Percentiles rank a stretch among this genome's conserved stretches.
Conservation (phyloP, 2,888 invertebrate species). For the Mylabris sibirica region DNA sequence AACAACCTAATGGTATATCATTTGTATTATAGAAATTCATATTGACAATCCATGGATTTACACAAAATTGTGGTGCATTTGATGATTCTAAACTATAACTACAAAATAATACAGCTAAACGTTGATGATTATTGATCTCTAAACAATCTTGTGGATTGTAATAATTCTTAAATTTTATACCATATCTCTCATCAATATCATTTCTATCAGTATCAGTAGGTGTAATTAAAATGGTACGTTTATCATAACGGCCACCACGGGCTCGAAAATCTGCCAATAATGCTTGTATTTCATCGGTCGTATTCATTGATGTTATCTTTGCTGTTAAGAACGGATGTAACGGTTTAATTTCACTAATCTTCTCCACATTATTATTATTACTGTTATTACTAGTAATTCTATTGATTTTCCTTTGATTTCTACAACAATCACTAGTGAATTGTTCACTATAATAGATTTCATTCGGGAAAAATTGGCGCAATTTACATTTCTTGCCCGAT, state of each 20-base stretch:
- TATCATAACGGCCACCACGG: conserved; percentile 74
- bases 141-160: conserved; percentile 69
- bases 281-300: conserved; percentile 73
- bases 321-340: conserved; percentile 77
- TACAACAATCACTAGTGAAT: conserved; percentile 54
- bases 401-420: conserved; percentile 30
- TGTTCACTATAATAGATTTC: conserved; percentile 77
- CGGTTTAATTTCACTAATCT: conserved; percentile 63
- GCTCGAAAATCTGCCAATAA: conserved; percentile 87
- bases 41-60: conserved; percentile 87
- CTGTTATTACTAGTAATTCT: not conserved
- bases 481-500: conserved; percentile 75
- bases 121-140: conserved; percentile 84
- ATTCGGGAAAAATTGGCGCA: conserved; percentile 76
- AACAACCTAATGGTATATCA: conserved; percentile 94
- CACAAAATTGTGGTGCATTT: conserved; percentile 88
- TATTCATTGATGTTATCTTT: conserved; percentile 72
- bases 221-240: conserved; percentile 45
- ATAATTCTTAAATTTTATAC: conserved; percentile 44
- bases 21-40: conserved; percentile 97
- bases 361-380: conserved; percentile 26
- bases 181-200: conserved; percentile 1
- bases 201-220: conserved; percentile 15
- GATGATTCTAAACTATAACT: conserved; percentile 79
- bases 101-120: conserved; percentile 87